phyloP scores from a whole-genome alignment of 2,113 vertebrate species.

The Corvus moneduloides region DNA sequence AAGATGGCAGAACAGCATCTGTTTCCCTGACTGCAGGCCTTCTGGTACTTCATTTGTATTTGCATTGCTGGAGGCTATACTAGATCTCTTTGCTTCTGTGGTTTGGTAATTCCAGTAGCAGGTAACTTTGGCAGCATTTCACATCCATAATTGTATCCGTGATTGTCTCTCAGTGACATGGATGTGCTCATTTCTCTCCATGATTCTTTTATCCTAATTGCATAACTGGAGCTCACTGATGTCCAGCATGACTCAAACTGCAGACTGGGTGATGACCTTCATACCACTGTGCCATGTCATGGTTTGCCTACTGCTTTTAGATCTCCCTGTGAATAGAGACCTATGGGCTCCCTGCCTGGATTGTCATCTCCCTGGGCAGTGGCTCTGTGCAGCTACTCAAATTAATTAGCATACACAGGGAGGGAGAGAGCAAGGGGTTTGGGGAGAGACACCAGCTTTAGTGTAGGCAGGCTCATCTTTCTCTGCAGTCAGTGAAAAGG shows the following conservation, averaged over 20 bases:
- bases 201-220: not conserved
- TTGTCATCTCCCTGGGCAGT: not conserved
- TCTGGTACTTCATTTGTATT: not conserved
- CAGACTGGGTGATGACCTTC: not conserved
- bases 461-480: not conserved
- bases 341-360: not conserved
- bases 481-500: not conserved
- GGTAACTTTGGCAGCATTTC: not conserved
- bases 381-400: not conserved
- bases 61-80: not conserved
- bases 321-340: not conserved
- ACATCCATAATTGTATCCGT: accelerated
- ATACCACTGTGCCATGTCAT: not conserved
- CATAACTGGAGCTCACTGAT: not conserved
- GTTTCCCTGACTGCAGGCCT: not conserved
- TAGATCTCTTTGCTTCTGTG: not conserved
- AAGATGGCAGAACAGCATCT: not conserved
- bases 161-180: not conserved
- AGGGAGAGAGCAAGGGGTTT: not conserved
- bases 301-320: not conserved
- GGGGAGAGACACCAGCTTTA: not conserved
- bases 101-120: not conserved
- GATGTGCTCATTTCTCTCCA: not conserved
- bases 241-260: not conserved
- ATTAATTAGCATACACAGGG: not conserved